Conservation (phyloP, 1,140 invertebrate species). For the Procambarus clarkii region DNA sequence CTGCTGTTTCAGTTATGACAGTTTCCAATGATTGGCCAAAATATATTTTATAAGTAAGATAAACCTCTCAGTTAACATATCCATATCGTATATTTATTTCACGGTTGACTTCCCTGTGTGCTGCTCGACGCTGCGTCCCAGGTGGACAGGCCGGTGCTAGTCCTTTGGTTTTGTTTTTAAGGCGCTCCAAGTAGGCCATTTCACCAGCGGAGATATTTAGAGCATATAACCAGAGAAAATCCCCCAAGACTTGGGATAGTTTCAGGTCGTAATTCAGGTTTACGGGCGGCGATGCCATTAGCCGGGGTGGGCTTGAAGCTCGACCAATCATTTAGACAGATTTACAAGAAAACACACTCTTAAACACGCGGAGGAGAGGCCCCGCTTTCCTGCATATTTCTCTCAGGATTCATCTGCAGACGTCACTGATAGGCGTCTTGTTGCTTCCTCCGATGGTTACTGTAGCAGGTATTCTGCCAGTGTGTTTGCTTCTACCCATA, state of each 20-base stretch:
- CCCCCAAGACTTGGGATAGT: background rate
- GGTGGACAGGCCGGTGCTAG: background rate
- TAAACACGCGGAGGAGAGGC: background rate
- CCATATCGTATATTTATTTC: too few species aligned
- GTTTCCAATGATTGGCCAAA: too few species aligned
- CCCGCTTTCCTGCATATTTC: background rate
- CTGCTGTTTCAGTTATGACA: too few species aligned
- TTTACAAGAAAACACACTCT: slow-evolving; percentile 20
- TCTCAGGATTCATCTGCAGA: background rate
- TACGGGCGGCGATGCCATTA: slow-evolving; percentile 9
- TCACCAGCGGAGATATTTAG: slow-evolving; percentile 13
- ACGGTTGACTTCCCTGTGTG: too few species aligned
- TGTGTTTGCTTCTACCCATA: too few species aligned
- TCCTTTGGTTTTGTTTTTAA: slow-evolving; percentile 12
- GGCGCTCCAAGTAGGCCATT: slow-evolving; percentile 1
- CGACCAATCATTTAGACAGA: slow-evolving; percentile 19
- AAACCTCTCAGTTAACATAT: too few species aligned
- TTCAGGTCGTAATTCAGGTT: slow-evolving; percentile 16
- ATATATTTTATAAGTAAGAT: too few species aligned
- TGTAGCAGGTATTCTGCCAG: background rate
- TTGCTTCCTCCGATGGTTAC: background rate
- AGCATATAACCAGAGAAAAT: background rate
- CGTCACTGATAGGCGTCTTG: background rate
- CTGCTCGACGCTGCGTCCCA: background rate
- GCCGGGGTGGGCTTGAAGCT: slow-evolving; percentile 8